A percentile compares a stretch with the other conserved stretches of the same genome.
phyloP scores from a whole-genome alignment of 1,140 invertebrate species.

The Rhizoglyphus robini region DNA sequence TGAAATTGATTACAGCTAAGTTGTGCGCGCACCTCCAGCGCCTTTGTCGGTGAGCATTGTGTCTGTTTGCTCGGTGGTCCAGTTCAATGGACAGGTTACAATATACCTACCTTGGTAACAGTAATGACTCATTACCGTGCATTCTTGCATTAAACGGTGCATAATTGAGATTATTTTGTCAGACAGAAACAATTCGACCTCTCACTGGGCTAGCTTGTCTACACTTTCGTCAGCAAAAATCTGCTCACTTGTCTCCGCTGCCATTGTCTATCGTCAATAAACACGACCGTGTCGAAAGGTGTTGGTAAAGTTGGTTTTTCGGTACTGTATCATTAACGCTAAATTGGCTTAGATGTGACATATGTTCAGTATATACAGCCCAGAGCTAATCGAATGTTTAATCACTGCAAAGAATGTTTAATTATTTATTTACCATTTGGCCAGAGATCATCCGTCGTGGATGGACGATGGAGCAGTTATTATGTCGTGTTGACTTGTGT shows the following conservation, averaged over 20 bases:
- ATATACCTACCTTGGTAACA: background rate
- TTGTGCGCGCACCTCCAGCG: background rate
- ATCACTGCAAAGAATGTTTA: no score
- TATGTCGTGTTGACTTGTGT: no score
- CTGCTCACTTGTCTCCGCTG: background rate
- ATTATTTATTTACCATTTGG: no score
- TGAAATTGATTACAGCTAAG: background rate
- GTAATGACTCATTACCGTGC: background rate
- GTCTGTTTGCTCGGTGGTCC: background rate
- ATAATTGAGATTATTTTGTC: slow-evolving; percentile 8
- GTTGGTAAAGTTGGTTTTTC: background rate
- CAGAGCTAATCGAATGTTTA: no score
- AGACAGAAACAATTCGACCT: background rate
- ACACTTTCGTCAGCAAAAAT: background rate
- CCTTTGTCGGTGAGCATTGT: background rate
- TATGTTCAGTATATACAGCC: background rate
- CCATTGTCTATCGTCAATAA: background rate
- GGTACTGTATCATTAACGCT: background rate
- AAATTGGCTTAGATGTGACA: slow-evolving; percentile 7
- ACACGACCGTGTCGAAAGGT: background rate
- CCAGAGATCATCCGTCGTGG: no score
- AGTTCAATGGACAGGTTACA: background rate
- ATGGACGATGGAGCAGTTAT: no score
- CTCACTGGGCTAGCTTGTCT: background rate
- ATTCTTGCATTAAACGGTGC: background rate